Evolutionary conservation across 2,113 vertebrate species (phyloP).

Genomic region (Erythrocercus mccallii): DNA sequence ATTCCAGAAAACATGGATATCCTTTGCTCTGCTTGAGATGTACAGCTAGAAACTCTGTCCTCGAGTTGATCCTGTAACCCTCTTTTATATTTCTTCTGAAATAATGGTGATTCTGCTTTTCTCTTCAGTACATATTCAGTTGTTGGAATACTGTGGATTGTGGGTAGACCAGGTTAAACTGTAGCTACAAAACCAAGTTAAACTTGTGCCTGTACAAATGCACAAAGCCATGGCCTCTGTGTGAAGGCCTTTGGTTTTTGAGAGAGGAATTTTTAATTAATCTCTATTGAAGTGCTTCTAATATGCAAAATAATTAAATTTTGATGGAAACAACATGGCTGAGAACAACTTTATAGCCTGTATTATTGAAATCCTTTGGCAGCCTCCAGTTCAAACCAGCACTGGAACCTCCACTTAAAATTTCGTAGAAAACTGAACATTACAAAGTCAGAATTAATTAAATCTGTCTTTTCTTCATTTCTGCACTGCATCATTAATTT

Average conservation of each 20-base stretch:
- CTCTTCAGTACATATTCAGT: not conserved
- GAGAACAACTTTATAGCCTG: not conserved
- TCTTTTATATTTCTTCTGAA: not conserved
- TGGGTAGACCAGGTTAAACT: not conserved
- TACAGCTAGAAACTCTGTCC: not conserved
- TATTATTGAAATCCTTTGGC: not conserved
- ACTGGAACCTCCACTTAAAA: not conserved
- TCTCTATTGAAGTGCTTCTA: not conserved
- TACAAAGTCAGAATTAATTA: not conserved
- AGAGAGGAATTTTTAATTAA: not conserved
- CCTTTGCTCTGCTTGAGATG: not conserved
- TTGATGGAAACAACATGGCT: not conserved
- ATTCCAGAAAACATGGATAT: not conserved
- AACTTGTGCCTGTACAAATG: not conserved
- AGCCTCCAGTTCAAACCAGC: not conserved
- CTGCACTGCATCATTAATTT: not conserved
- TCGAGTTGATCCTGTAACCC: not conserved
- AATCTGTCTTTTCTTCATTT: not conserved
- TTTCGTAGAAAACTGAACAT: not conserved
- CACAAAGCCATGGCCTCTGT: not conserved
- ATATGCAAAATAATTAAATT: not conserved
- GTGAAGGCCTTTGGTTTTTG: not conserved
- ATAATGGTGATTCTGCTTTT: not conserved
- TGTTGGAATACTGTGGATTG: not conserved
- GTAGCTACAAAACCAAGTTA: not conserved